Conservation (phyloP, 2,113 vertebrate genomes). For the Hippocampus barbouri region DNA sequence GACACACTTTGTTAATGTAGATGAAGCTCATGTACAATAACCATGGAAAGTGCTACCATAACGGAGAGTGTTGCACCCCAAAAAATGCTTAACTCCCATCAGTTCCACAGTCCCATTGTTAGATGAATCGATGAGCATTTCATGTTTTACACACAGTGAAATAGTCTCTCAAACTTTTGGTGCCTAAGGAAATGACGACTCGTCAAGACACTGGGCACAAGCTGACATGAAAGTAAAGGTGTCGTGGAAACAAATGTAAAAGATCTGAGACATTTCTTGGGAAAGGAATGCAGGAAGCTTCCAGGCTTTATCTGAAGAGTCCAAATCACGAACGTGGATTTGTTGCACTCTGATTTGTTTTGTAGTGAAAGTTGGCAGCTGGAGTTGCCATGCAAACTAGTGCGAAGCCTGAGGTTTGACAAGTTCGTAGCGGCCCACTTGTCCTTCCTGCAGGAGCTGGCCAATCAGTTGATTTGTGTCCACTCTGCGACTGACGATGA, state of each 20-base stretch:
- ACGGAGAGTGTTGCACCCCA: constrained; percentile 35
- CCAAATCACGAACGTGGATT: constrained; percentile 29
- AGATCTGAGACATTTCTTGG: constrained; percentile 36
- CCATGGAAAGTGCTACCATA: constrained; percentile 16
- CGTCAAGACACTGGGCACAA: neutral
- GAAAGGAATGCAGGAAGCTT: constrained; percentile 58
- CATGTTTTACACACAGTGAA: constrained; percentile 1
- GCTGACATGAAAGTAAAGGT: neutral
- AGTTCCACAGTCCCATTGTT: constrained; percentile 26
- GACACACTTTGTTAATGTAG: constrained; percentile 33
- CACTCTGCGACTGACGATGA: constrained; percentile 90
- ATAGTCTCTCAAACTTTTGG: neutral
- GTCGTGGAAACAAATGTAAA: neutral
- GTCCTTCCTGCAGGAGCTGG: constrained; percentile 92
- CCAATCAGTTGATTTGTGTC: constrained; percentile 89
- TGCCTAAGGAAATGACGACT: neutral
- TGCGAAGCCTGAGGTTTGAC: constrained; percentile 85
- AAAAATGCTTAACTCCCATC: constrained; percentile 38
- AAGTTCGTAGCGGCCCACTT: constrained; percentile 91
- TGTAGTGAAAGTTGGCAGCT: constrained; percentile 22
- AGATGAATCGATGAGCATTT: neutral
- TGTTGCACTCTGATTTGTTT: constrained; percentile 34
- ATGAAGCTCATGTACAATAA: constrained; percentile 26
- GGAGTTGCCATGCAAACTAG: constrained; percentile 51
- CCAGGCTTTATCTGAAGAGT: constrained; percentile 38